Percentiles rank a stretch among this genome's conserved stretches.
These are phyloP conservation scores for Mionectes olivaceus DNA, from an alignment of 2,797 vertebrate genomes.

Conservation along the genomic window DNA sequence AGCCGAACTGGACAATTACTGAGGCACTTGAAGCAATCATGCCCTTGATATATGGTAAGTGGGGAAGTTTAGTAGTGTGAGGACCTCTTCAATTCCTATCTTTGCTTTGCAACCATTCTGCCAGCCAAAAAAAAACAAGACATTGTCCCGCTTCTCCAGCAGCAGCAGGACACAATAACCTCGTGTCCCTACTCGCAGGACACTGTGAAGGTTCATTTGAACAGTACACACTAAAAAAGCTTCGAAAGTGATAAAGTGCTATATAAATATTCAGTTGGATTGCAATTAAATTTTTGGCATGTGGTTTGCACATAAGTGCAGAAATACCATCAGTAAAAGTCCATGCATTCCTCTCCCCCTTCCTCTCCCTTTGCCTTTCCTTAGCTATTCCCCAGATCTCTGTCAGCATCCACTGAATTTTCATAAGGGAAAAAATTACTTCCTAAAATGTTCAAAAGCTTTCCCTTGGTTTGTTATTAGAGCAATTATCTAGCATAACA, in stretches of 20 bases:
- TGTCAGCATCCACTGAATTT: slow-evolving; percentile 73
- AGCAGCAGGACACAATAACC: slow-evolving; percentile 3
- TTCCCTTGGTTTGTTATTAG: slow-evolving; percentile 86
- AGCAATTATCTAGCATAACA: slow-evolving; percentile 88
- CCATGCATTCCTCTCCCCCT: not conserved
- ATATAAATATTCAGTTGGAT: not conserved
- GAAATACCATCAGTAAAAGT: not conserved
- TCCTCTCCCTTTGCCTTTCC: not conserved
- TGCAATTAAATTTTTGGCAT: slow-evolving; percentile 41
- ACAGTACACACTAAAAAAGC: not conserved
- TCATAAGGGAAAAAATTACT: slow-evolving; percentile 79
- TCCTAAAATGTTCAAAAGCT: slow-evolving; percentile 86
- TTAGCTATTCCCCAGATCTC: slow-evolving; percentile 51
- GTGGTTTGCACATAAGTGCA: slow-evolving; percentile 1
- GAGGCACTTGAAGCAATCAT: slow-evolving; percentile 10
- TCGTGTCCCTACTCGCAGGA: not conserved
- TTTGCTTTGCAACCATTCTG: not conserved
- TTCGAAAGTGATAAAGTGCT: slow-evolving; percentile 40
- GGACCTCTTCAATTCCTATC: not conserved
- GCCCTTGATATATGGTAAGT: not conserved
- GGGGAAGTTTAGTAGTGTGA: not conserved
- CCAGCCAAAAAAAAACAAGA: not conserved
- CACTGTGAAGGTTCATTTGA: not conserved
- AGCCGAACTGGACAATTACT: not conserved
- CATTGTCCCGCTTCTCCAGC: not conserved